phyloP scores from a whole-genome alignment of 2,888 invertebrate genomes.

The Vanessa cardui region DNA sequence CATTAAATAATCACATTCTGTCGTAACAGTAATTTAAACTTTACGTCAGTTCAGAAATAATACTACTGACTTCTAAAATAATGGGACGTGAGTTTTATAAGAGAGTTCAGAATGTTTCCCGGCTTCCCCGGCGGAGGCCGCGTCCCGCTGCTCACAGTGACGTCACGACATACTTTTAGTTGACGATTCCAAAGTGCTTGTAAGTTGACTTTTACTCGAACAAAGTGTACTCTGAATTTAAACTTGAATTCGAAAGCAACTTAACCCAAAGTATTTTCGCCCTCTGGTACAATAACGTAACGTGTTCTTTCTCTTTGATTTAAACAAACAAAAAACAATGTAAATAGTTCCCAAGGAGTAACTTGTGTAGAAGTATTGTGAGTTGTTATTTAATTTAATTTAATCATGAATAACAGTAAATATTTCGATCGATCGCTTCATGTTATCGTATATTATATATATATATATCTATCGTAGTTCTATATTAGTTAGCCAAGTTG shows the following conservation, averaged over 20 bases:
- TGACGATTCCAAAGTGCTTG: not conserved
- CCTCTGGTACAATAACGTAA: not conserved
- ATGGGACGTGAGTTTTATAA: not conserved
- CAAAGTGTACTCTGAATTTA: slow-evolving; percentile 7
- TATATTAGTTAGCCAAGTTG: not conserved
- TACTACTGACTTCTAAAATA: not conserved
- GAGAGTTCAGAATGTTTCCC: not conserved
- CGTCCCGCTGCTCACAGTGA: not conserved
- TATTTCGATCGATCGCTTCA: no score
- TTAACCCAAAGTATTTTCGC: not conserved
- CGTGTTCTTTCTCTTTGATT: not conserved
- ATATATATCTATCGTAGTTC: no score
- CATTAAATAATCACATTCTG: no score
- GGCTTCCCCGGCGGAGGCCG: not conserved
- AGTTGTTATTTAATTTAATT: no score
- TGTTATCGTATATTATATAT: no score
- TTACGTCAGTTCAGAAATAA: no score
- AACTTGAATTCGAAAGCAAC: slow-evolving; percentile 1
- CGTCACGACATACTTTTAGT: slow-evolving; percentile 2
- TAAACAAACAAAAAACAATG: not conserved
- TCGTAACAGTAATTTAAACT: no score
- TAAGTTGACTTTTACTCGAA: slow-evolving; percentile 7
- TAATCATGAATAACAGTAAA: no score
- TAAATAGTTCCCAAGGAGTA: not conserved
- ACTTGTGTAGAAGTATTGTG: not conserved